These are phyloP conservation scores for Seriola quinqueradiata DNA, from an alignment of 2,113 vertebrate species.

Conservation along the genomic window DNA sequence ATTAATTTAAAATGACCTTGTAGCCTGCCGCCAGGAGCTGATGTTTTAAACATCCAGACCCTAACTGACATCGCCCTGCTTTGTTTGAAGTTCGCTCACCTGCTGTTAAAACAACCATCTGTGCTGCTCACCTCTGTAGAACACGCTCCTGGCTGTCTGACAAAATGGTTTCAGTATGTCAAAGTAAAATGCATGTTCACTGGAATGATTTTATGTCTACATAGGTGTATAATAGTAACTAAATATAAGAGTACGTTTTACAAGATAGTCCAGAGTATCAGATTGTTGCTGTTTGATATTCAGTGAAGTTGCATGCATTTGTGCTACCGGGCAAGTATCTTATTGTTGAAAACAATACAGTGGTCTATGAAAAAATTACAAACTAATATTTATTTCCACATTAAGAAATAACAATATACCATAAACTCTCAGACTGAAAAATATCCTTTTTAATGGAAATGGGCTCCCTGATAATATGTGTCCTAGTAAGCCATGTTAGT, in stretches of 20 bases:
- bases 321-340: too few species aligned
- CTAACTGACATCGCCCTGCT: constrained; percentile 58
- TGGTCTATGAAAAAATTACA: background rate
- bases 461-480: background rate
- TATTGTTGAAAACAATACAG: too few species aligned
- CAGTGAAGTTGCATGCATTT: too few species aligned
- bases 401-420: background rate
- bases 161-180: constrained; percentile 52
- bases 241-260: background rate
- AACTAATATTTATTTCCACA: background rate
- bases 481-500: background rate
- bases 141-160: constrained; percentile 54
- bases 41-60: constrained; percentile 74
- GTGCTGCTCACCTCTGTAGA: constrained; percentile 60
- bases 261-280: background rate
- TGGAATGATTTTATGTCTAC: constrained; percentile 2
- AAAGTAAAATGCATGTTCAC: constrained; percentile 19
- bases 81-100: constrained; percentile 69
- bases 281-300: background rate
- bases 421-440: too few species aligned
- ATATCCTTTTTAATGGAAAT: too few species aligned
- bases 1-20: constrained; percentile 63
- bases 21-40: constrained; percentile 50
- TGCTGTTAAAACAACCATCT: constrained; percentile 80
- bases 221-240: background rate